Percentiles rank a stretch among this genome's conserved stretches.
phyloP scores from a whole-genome alignment of 2,113 vertebrate genomes.

The Callithrix jacchus region DNA sequence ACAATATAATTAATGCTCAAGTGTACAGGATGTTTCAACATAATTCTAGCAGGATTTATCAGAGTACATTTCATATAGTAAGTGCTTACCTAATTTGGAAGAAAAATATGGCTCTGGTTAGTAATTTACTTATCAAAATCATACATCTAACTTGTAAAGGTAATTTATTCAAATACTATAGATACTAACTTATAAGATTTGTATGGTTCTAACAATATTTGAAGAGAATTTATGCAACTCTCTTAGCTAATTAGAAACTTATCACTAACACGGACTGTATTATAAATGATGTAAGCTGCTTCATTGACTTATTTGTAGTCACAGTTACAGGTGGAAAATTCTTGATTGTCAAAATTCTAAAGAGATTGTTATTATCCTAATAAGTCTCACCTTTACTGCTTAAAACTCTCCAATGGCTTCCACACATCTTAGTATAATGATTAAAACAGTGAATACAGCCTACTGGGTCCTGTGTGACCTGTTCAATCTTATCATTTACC shows the following conservation, averaged over 20 bases:
- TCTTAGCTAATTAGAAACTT: slow-evolving; percentile 11
- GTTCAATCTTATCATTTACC: not conserved
- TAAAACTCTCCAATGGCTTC: not conserved
- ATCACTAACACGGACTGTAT: not conserved
- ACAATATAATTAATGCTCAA: not conserved
- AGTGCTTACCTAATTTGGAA: not conserved
- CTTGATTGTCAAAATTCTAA: not conserved
- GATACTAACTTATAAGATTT: not conserved
- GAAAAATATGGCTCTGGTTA: not conserved
- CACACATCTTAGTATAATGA: not conserved
- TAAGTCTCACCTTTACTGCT: not conserved
- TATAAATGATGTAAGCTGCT: not conserved
- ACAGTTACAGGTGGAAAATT: not conserved
- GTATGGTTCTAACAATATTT: not conserved
- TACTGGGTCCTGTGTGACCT: not conserved
- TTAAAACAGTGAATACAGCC: not conserved
- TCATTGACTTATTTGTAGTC: not conserved
- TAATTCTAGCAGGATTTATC: not conserved
- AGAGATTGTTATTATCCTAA: not conserved
- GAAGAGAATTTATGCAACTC: not conserved
- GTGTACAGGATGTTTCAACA: not conserved
- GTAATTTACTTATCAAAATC: not conserved
- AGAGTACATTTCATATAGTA: not conserved
- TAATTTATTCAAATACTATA: not conserved
- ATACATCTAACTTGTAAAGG: not conserved